A percentile compares a stretch with the other conserved stretches of the same genome.
Conservation (phyloP, 2,797 vertebrate genomes). For the Eulemur mongoz region DNA sequence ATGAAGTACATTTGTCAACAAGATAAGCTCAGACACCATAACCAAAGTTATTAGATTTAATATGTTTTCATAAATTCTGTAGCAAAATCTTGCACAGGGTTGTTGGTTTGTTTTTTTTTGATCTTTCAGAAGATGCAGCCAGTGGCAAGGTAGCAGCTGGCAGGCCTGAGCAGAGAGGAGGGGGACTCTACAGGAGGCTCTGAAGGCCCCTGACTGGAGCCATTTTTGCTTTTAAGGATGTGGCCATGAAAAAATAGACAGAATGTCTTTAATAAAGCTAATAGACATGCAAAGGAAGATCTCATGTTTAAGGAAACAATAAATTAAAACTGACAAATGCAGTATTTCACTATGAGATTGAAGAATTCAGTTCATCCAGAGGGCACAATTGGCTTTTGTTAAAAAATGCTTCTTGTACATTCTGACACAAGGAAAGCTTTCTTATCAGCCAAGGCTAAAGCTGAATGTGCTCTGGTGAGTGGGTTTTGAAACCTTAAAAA, state of each 20-base stretch:
- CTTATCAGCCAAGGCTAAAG: not conserved
- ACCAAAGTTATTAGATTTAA: slow-evolving; percentile 78
- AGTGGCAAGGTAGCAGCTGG: slow-evolving; percentile 48
- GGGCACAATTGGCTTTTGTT: slow-evolving; percentile 77
- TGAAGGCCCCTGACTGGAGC: not conserved
- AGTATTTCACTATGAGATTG: slow-evolving; percentile 82
- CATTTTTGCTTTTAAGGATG: slow-evolving; percentile 64
- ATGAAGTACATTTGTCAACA: slow-evolving; percentile 77
- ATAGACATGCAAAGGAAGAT: slow-evolving; percentile 84
- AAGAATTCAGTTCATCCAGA: slow-evolving; percentile 81
- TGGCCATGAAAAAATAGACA: slow-evolving; percentile 81
- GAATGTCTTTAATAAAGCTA: slow-evolving; percentile 85
- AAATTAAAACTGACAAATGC: slow-evolving; percentile 84
- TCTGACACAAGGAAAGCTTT: slow-evolving; percentile 54
- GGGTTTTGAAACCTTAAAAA: not conserved
- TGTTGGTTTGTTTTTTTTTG: slow-evolving; percentile 73
- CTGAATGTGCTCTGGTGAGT: not conserved
- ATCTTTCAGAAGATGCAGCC: slow-evolving; percentile 21
- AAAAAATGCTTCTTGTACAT: not conserved
- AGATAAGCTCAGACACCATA: slow-evolving; percentile 78
- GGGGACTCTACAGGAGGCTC: not conserved
- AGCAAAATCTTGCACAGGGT: slow-evolving; percentile 58
- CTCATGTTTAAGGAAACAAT: slow-evolving; percentile 83
- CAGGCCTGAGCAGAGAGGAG: slow-evolving; percentile 54
- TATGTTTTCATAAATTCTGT: slow-evolving; percentile 74